Conservation (phyloP, 2,113 vertebrate genomes). For the Budorcas taxicolor region DNA sequence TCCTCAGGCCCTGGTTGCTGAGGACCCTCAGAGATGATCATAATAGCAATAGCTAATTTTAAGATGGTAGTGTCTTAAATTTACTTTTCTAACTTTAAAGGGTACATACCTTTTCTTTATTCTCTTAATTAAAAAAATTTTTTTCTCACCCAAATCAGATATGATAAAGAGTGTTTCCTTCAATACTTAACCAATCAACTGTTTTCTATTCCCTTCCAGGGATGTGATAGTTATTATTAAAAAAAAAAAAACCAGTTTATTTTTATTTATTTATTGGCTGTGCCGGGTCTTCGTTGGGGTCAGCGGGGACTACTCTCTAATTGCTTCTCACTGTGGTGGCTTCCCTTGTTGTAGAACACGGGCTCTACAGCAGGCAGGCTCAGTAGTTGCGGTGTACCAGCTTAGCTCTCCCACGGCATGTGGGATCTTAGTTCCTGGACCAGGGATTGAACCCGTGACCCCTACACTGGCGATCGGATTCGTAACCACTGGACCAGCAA, state of each 20-base stretch:
- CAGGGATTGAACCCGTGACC: not conserved
- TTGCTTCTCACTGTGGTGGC: not conserved
- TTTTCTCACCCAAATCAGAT: not conserved
- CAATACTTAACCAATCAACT: not conserved
- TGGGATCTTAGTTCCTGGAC: not conserved
- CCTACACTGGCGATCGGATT: not conserved
- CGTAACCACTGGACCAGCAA: not conserved
- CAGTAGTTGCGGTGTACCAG: not conserved
- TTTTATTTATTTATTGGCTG: not conserved
- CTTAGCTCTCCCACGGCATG: not conserved
- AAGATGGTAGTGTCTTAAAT: not conserved
- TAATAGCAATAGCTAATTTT: not conserved
- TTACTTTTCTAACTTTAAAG: not conserved
- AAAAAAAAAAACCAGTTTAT: not conserved
- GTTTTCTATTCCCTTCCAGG: not conserved
- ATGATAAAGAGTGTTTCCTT: not conserved
- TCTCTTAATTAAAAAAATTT: not conserved
- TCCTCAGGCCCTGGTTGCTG: not conserved
- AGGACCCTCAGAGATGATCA: not conserved
- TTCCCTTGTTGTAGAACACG: not conserved
- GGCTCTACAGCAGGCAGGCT: not conserved
- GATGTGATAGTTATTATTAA: not conserved
- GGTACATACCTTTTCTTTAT: not conserved
- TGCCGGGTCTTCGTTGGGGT: not conserved
- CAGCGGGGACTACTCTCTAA: not conserved